Evolutionary conservation across 2,797 vertebrate species (phyloP).

Genomic region (Myripristis jacobus): DNA sequence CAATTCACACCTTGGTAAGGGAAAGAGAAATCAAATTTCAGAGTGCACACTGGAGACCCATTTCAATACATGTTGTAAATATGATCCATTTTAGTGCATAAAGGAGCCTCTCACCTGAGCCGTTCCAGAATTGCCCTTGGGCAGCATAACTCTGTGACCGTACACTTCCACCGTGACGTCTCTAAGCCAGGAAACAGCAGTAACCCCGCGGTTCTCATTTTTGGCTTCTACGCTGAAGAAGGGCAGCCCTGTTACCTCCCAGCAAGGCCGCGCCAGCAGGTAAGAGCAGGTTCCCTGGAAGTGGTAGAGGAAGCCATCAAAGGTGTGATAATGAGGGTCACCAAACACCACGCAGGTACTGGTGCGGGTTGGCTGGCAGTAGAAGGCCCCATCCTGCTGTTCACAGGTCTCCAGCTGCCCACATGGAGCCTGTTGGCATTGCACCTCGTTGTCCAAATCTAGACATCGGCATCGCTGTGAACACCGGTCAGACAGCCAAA

Average conservation of each 20-base stretch:
- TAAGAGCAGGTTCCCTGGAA: slow-evolving; percentile 99
- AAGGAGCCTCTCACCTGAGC: slow-evolving; percentile 88
- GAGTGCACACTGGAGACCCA: too few relatives aligned
- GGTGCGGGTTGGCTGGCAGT: slow-evolving; percentile 93
- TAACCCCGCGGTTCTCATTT: slow-evolving; percentile 93
- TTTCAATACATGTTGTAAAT: too few relatives aligned
- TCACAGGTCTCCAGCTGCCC: slow-evolving; percentile 94
- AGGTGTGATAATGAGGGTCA: slow-evolving; percentile 98
- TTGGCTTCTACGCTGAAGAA: slow-evolving; percentile 98
- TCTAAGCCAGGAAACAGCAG: slow-evolving; percentile 94
- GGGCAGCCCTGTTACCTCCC: slow-evolving; percentile 89
- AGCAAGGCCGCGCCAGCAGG: slow-evolving; percentile 93
- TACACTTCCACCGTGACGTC: slow-evolving; percentile 96
- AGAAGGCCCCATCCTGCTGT: slow-evolving; percentile 90
- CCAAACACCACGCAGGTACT: slow-evolving; percentile 98
- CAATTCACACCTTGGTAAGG: too few relatives aligned
- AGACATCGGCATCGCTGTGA: slow-evolving; percentile 95
- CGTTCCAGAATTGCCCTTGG: slow-evolving; percentile 90
- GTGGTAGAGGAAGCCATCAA: slow-evolving; percentile 98
- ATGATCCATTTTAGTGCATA: too few relatives aligned
- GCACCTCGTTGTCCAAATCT: slow-evolving; percentile 92
- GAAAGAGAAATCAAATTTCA: too few relatives aligned
- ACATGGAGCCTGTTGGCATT: slow-evolving; percentile 91
- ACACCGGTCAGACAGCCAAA: slow-evolving; percentile 94
- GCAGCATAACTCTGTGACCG: slow-evolving; percentile 90